Evolutionary conservation across 2,797 vertebrate species (phyloP).

Genomic region (Pangasius djambal): DNA sequence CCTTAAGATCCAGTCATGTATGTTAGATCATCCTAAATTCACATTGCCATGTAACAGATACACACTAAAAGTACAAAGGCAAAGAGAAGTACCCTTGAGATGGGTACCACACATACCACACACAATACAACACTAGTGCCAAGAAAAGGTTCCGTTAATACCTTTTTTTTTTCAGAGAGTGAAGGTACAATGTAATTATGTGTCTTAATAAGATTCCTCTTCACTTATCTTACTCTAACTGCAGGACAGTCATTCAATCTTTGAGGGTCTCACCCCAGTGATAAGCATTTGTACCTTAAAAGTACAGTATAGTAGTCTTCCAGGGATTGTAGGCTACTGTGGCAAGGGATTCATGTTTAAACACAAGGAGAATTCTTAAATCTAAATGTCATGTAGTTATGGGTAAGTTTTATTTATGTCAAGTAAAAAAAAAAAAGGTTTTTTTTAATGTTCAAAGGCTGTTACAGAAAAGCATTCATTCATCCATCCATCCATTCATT

Average conservation of each 20-base stretch:
- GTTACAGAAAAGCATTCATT: neutral
- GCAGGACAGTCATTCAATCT: neutral
- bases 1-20: neutral
- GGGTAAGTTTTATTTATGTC: neutral
- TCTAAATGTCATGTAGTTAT: neutral
- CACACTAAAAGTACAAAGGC: neutral
- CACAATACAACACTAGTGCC: neutral
- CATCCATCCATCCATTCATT: neutral
- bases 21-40: neutral
- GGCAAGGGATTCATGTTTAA: neutral
- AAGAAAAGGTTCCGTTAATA: neutral
- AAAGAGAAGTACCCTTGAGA: neutral
- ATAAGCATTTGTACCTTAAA: neutral
- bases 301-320: neutral
- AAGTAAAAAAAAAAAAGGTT: neutral
- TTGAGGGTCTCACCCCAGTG: neutral
- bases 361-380: neutral
- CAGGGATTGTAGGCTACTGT: neutral
- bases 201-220: neutral
- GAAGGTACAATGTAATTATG: neutral
- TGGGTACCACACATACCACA: too few species aligned
- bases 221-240: neutral
- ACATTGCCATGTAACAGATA: neutral
- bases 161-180: neutral
- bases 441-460: neutral